Percentiles rank a stretch among this genome's conserved stretches.
Evolutionary conservation across 2,888 invertebrate species (phyloP).

Genomic region (Epiblema foenella): DNA sequence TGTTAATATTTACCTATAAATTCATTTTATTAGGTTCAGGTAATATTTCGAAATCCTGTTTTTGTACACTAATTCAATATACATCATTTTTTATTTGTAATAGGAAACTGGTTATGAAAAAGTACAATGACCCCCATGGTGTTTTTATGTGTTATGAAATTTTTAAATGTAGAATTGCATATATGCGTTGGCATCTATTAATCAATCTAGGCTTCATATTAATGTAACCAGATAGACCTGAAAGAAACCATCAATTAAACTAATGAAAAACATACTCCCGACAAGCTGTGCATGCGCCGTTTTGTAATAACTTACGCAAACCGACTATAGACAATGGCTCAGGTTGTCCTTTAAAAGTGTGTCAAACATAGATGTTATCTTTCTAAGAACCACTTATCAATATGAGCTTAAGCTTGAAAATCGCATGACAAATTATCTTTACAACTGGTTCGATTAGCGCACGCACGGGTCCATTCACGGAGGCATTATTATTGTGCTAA

Average conservation of each 20-base stretch:
- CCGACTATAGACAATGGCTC: constrained; percentile 68
- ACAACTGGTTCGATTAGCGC: constrained; percentile 63
- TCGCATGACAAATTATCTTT: constrained; percentile 38
- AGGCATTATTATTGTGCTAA: constrained; percentile 11
- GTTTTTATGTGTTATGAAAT: background rate
- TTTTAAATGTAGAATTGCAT: background rate
- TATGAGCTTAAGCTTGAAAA: background rate
- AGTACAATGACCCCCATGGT: no score
- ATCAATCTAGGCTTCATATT: background rate
- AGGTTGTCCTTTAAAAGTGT: constrained; percentile 77
- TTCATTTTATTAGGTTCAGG: no score
- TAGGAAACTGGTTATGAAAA: no score
- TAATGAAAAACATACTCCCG: constrained; percentile 18
- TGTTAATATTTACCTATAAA: no score
- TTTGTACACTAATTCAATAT: no score
- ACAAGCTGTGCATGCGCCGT: constrained; percentile 9
- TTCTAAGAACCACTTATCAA: constrained; percentile 2
- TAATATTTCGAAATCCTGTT: no score
- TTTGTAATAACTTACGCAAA: constrained; percentile 44
- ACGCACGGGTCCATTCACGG: constrained; percentile 39
- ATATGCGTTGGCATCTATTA: background rate
- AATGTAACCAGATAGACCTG: background rate
- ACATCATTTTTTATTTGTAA: no score
- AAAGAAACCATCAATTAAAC: constrained; percentile 9
- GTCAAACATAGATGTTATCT: constrained; percentile 54